These are phyloP conservation scores for Leptopilina boulardi DNA, from an alignment of 1,140 invertebrate species.

Conservation along the genomic window DNA sequence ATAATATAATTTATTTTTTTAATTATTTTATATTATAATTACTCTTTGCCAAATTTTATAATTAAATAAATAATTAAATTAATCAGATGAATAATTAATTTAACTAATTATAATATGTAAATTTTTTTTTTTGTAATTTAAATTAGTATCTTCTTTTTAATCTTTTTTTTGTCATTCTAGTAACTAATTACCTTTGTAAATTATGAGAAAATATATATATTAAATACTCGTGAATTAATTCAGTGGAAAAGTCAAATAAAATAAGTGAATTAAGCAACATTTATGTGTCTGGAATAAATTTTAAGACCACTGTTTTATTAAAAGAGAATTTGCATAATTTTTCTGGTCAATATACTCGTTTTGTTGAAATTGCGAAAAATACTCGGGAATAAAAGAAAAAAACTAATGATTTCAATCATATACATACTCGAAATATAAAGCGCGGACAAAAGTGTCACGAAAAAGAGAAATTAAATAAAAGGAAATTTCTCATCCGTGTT, in stretches of 20 bases:
- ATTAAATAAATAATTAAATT: too few species aligned
- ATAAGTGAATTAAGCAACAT: background rate
- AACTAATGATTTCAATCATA: background rate
- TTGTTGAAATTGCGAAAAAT: background rate
- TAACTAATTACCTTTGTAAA: too few species aligned
- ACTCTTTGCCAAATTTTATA: too few species aligned
- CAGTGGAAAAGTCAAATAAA: background rate
- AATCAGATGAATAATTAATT: too few species aligned
- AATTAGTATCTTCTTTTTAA: too few species aligned
- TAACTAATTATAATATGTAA: too few species aligned
- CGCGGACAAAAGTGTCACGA: background rate
- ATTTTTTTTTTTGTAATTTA: too few species aligned
- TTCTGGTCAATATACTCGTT: background rate
- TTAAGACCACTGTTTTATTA: background rate
- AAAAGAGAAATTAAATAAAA: background rate
- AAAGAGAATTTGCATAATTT: background rate
- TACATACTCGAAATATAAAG: background rate
- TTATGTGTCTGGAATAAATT: background rate
- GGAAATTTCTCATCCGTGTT: background rate
- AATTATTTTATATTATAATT: too few species aligned
- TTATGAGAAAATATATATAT: too few species aligned
- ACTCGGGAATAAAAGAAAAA: background rate
- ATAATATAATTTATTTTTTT: too few species aligned
- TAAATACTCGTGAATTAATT: too few species aligned
- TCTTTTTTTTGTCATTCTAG: too few species aligned